phyloP scores from a whole-genome alignment of 2,888 invertebrate genomes.

The Trissolcus brochymenae region DNA sequence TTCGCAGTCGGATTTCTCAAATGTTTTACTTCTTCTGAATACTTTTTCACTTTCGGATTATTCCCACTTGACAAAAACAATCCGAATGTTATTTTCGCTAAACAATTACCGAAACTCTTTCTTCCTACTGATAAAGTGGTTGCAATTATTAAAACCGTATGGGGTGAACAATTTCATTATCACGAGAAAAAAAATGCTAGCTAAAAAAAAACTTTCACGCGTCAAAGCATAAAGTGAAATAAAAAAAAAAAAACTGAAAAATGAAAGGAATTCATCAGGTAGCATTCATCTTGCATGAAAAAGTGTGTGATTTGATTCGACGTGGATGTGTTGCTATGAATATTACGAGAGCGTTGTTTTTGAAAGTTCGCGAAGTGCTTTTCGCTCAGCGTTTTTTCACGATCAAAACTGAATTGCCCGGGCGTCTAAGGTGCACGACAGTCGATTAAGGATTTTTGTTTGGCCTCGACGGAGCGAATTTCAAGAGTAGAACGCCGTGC shows the following conservation, averaged over 20 bases:
- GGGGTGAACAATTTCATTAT: too few species aligned
- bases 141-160: too few species aligned
- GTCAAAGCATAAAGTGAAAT: background rate
- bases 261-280: constrained; percentile 8
- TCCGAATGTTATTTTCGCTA: too few species aligned
- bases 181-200: too few species aligned
- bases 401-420: constrained; percentile 38
- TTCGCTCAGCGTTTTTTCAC: constrained; percentile 10
- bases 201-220: background rate
- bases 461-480: background rate
- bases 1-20: too few species aligned
- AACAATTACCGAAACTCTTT: too few species aligned
- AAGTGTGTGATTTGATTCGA: constrained; percentile 4
- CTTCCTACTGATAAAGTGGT: too few species aligned
- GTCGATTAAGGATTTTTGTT: constrained; percentile 56
- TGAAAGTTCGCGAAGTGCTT: constrained; percentile 7
- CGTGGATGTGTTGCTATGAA: background rate
- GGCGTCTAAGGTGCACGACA: constrained; percentile 15
- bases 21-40: too few species aligned
- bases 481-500: background rate
- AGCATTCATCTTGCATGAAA: constrained; percentile 8
- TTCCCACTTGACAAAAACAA: too few species aligned
- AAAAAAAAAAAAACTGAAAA: constrained; percentile 2
- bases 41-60: too few species aligned
- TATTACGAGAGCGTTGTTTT: constrained; percentile 17